A percentile compares a stretch with the other conserved stretches of the same genome.
These are phyloP conservation scores for Podiceps cristatus DNA, from an alignment of 2,113 vertebrate genomes.

Conservation along the genomic window DNA sequence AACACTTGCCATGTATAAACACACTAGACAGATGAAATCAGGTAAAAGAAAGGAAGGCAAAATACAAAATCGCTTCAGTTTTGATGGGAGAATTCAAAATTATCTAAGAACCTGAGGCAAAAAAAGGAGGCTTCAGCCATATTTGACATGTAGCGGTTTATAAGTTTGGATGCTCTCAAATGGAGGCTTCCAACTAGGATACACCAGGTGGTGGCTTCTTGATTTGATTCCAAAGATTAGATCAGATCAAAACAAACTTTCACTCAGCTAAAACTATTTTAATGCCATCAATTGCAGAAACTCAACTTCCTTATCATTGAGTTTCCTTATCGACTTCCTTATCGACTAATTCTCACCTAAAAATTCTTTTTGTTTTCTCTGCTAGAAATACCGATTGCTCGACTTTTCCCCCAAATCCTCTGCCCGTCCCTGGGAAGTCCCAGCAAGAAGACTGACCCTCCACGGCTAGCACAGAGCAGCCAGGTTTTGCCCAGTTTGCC, in stretches of 20 bases:
- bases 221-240: background rate
- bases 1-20: background rate
- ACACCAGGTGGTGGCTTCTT: background rate
- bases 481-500: background rate
- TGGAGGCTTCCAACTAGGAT: background rate
- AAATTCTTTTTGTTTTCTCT: background rate
- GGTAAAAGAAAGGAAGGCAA: background rate
- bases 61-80: background rate
- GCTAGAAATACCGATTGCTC: background rate
- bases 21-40: background rate
- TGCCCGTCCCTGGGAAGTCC: rapidly evolving
- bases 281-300: background rate
- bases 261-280: background rate
- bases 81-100: background rate
- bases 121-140: background rate
- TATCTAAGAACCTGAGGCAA: background rate
- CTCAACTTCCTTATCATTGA: background rate
- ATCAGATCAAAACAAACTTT: background rate
- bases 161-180: background rate
- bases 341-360: background rate
- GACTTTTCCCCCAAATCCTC: background rate
- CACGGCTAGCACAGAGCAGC: background rate
- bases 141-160: background rate
- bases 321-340: no score
- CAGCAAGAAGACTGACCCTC: background rate